phyloP scores from a whole-genome alignment of 2,113 vertebrate genomes.

The Saccopteryx leptura region DNA sequence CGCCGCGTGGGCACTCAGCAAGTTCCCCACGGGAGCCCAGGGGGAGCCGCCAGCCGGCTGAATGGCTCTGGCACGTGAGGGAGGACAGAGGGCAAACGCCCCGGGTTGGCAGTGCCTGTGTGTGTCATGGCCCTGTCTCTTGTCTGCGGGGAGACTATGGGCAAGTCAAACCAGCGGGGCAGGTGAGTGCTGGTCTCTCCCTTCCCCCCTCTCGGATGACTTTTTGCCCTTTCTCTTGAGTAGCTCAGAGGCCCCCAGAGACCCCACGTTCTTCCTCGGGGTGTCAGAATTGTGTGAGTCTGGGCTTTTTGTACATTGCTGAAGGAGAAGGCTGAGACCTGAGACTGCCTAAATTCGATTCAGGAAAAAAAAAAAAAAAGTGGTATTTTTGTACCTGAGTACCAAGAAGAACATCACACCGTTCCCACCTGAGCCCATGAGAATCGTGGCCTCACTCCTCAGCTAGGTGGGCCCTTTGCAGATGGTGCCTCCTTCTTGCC shows the following conservation, averaged over 20 bases:
- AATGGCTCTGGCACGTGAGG: rapidly evolving
- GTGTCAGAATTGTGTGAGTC: neutral
- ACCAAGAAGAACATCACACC: neutral
- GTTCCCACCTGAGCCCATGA: neutral
- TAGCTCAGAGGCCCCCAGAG: neutral
- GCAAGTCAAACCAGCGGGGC: neutral
- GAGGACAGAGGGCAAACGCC: neutral
- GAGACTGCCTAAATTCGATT: neutral
- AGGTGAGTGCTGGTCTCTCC: neutral
- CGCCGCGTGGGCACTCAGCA: neutral
- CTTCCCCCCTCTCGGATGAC: neutral
- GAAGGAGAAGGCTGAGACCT: neutral
- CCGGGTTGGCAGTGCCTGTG: too few species aligned
- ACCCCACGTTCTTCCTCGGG: neutral
- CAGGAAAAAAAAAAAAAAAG: neutral
- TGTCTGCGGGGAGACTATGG: neutral
- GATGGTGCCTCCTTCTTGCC: neutral
- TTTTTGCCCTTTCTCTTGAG: neutral
- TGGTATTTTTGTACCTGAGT: neutral
- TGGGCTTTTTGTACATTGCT: neutral
- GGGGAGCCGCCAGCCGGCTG: neutral
- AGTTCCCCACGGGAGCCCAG: neutral
- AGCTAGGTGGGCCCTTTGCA: too few species aligned
- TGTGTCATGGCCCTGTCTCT: neutral
- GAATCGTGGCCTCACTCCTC: neutral